These are phyloP conservation scores for Mimachlamys varia DNA, from an alignment of 2,888 invertebrate genomes.

Conservation along the genomic window DNA sequence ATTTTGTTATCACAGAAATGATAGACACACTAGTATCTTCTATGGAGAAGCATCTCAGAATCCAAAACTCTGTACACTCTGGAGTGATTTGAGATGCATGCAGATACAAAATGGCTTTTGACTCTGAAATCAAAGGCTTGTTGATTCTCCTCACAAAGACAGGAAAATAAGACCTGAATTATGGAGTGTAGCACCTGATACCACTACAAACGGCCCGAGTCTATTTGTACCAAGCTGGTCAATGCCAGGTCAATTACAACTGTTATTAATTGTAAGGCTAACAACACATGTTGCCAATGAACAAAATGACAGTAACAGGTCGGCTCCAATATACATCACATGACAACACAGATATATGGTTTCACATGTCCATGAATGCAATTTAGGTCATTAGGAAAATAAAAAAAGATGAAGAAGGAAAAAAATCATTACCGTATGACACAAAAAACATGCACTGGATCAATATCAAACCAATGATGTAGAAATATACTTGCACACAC, in stretches of 20 bases:
- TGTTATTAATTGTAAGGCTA: not conserved
- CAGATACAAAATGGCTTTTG: not conserved
- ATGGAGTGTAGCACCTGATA: not conserved
- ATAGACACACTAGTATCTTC: no score
- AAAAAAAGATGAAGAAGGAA: not conserved
- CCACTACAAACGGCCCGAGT: not conserved
- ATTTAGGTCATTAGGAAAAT: not conserved
- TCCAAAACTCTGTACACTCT: no score
- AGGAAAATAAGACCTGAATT: not conserved
- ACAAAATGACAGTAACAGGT: not conserved
- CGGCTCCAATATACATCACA: not conserved
- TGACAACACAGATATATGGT: not conserved
- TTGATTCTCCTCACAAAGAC: not conserved
- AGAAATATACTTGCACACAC: not conserved
- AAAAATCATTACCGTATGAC: not conserved
- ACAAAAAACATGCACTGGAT: not conserved
- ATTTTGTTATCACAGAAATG: no score
- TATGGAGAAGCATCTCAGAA: no score
- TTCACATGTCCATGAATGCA: not conserved
- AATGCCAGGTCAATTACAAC: not conserved
- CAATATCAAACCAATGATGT: not conserved
- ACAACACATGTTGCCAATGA: slow-evolving; percentile 14
- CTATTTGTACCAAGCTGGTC: not conserved
- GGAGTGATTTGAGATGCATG: no score
- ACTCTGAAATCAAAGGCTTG: not conserved